Evolutionary conservation across 2,113 vertebrate species (phyloP).

Genomic region (Elaphurus davidianus): DNA sequence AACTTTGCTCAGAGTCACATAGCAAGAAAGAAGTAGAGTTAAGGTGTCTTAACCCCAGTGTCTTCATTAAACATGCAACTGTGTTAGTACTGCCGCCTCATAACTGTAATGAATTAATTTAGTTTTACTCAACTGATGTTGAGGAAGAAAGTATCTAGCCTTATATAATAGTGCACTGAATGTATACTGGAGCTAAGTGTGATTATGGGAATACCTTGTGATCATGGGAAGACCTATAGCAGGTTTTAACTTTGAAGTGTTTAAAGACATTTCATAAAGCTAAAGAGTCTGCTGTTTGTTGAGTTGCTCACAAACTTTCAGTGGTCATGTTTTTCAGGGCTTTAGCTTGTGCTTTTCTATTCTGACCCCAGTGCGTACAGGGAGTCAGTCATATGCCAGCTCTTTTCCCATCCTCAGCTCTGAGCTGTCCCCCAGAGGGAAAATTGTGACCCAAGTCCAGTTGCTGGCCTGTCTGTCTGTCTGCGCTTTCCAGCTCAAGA

Average conservation of each 20-base stretch:
- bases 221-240: background rate
- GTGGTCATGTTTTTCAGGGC: conserved; percentile 30
- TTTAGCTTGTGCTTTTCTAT: conserved; percentile 30
- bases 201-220: background rate
- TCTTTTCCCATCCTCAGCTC: conserved; percentile 63
- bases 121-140: background rate
- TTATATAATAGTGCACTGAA: background rate
- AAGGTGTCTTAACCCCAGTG: background rate
- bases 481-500: conserved; percentile 66
- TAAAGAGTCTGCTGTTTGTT: conserved; percentile 46
- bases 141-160: background rate
- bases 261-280: conserved; percentile 23
- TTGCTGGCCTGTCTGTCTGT: conserved; percentile 59
- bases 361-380: background rate
- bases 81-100: background rate
- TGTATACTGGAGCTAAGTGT: background rate
- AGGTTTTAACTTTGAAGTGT: conserved; percentile 37
- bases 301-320: background rate
- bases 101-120: conserved; percentile 2
- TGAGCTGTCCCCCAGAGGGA: conserved; percentile 52
- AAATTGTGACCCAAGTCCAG: conserved; percentile 68
- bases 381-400: background rate
- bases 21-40: background rate
- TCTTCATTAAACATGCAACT: conserved; percentile 11
- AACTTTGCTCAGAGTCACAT: background rate